phyloP scores from a whole-genome alignment of 1,140 invertebrate species.

The Drosophila sproati region DNA sequence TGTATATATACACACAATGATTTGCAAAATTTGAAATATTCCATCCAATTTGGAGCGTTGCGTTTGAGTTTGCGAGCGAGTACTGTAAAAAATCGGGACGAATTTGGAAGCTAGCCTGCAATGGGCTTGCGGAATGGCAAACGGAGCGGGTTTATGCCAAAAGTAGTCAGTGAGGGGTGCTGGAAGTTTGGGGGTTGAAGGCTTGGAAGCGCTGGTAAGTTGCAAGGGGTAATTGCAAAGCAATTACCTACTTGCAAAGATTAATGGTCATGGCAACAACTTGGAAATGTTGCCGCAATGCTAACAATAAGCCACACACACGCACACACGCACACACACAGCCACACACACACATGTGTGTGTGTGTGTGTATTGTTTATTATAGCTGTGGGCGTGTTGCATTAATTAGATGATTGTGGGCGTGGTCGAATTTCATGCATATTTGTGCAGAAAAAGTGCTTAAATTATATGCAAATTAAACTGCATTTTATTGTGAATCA shows the following conservation, averaged over 20 bases:
- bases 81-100: constrained; percentile 25
- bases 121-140: constrained; percentile 22
- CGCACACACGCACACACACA: constrained; percentile 6
- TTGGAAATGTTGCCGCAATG: constrained; percentile 77
- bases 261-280: constrained; percentile 74
- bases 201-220: constrained; percentile 7
- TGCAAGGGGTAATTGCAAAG: constrained; percentile 79
- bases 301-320: constrained; percentile 72
- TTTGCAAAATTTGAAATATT: no score
- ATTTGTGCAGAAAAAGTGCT: constrained; percentile 33
- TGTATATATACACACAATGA: no score
- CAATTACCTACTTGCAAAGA: constrained; percentile 81
- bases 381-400: constrained; percentile 26
- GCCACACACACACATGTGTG: neutral
- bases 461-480: constrained; percentile 57
- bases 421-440: constrained; percentile 46
- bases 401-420: constrained; percentile 55
- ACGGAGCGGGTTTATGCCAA: constrained; percentile 20
- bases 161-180: neutral
- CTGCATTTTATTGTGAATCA: constrained; percentile 45
- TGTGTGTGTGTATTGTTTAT: constrained; percentile 11
- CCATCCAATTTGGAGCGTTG: neutral
- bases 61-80: constrained; percentile 1
- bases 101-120: constrained; percentile 41
- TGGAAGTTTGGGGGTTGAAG: neutral